Conservation (phyloP, 1,140 invertebrate genomes). For the Lepidurus couesii region DNA sequence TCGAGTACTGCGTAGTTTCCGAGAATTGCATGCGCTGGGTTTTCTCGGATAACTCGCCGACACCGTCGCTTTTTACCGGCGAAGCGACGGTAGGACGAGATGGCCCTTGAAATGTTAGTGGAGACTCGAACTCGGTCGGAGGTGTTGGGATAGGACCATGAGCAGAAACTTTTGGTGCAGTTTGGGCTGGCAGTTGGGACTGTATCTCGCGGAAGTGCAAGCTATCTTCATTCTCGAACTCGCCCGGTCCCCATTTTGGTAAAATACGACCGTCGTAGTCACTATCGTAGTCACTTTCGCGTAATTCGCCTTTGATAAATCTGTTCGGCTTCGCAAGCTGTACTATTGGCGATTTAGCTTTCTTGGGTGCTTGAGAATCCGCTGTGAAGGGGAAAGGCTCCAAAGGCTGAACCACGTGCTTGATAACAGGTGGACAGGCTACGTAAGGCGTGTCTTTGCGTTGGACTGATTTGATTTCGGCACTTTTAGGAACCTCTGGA, state of each 20-base stretch:
- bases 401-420: conserved; percentile 38
- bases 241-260: conserved; percentile 54
- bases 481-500: neutral
- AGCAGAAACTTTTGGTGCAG: neutral
- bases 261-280: conserved; percentile 61
- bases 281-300: conserved; percentile 65
- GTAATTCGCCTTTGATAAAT: conserved; percentile 63
- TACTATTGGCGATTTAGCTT: too few relatives aligned
- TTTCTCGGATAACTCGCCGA: conserved; percentile 46
- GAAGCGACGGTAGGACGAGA: neutral
- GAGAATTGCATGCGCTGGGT: conserved; percentile 62
- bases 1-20: conserved; percentile 58
- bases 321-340: conserved; percentile 55
- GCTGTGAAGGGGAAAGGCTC: too few relatives aligned
- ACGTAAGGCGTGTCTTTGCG: neutral
- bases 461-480: neutral
- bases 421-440: neutral
- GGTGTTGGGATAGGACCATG: too few relatives aligned
- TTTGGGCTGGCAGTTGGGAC: neutral
- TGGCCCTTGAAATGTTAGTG: too few relatives aligned
- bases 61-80: neutral
- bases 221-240: conserved; percentile 51
- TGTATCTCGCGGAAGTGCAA: conserved; percentile 41
- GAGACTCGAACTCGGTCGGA: too few relatives aligned
- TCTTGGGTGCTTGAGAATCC: too few relatives aligned